Evolutionary conservation across 2,113 vertebrate genomes (phyloP), one percentile per base, ranked within the genome.

Genomic region (Ciconia maguari): DNA sequence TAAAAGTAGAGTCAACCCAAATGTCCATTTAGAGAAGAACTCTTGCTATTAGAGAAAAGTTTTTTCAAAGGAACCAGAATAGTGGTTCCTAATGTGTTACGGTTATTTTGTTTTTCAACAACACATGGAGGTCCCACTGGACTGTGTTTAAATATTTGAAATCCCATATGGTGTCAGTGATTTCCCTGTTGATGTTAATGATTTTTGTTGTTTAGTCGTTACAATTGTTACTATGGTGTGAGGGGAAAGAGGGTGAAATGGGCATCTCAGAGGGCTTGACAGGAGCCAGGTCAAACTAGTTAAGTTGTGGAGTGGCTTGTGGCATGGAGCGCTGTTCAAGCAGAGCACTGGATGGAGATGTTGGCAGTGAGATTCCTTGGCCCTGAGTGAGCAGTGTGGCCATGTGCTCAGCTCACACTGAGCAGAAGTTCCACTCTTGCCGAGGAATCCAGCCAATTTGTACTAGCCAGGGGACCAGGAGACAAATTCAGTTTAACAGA

Each of bases 301-400:
- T 49, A 8, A 0, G 0, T 30, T 62, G 41, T 38, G 54, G 32
- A 82, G 41, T 1, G 1, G 13, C 41, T 77, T 1, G 1, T 46
- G 52, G 30, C 32, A 6, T 7, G 7, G 30, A 71, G 10, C 6
- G 0, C 54, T 32, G 49, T 87, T 68, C 4, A 8, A 57, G 42
- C 42, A 64, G 61, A 84, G 69, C 25, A 54, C 34, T 41, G 58
- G 18, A 62, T 32, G 51, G 51, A 68, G 16, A 19, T 0, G 0
- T 3, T 60, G 29, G 15, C n/a, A 25, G 26, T 46, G 58, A 54
- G 25, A 57, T 29, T 66, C 6, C 11, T 44, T 54, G 38, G 30
- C 16, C 49, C 13, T 44, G 42, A 36, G 27, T 1, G 5, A 83
- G 34, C 55, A 54, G 6, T 16, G 68, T 1, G 2, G 32, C 30